Conservation (phyloP, 2,113 vertebrate genomes). For the Sebastes fasciatus region DNA sequence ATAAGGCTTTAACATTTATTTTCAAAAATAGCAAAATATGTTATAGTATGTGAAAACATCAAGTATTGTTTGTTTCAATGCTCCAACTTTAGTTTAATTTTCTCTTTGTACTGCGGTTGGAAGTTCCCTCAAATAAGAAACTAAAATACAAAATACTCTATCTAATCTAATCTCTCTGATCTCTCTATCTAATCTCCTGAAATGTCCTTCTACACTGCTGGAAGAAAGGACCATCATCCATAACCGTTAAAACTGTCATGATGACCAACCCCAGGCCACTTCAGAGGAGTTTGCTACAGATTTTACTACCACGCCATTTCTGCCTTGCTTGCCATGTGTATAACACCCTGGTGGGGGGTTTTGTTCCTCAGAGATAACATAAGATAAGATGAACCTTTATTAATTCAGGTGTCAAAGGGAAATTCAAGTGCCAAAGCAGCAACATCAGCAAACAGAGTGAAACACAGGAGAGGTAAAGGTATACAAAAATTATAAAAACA, state of each 20-base stretch:
- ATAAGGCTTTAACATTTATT: background rate
- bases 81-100: background rate
- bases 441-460: no score
- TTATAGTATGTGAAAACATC: no score
- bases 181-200: background rate
- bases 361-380: background rate
- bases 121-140: slow-evolving; percentile 8
- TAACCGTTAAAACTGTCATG: background rate
- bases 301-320: background rate
- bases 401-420: no score
- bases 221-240: background rate
- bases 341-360: background rate
- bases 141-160: background rate
- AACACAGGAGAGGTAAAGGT: no score
- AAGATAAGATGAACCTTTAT: no score
- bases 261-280: background rate
- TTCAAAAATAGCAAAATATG: no score
- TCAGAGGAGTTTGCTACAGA: background rate
- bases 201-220: background rate
- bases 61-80: no score
- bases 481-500: no score
- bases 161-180: no score
- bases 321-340: background rate
- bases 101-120: background rate
- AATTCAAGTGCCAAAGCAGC: no score